These are phyloP conservation scores for Poeciliopsis occidentalis DNA, from an alignment of 2,113 vertebrate genomes.

Conservation along the genomic window DNA sequence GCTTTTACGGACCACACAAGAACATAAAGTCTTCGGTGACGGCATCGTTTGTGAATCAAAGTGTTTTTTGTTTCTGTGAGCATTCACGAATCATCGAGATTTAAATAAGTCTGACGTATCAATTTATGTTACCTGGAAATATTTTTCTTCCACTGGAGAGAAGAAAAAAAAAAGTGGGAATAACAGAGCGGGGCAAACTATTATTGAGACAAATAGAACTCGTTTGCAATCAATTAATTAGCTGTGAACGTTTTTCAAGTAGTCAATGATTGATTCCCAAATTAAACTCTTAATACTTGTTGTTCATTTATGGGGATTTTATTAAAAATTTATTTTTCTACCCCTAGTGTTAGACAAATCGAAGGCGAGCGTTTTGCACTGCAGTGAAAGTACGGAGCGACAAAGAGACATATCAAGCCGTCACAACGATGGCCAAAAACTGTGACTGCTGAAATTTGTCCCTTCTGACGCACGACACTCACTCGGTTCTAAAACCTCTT, in stretches of 20 bases:
- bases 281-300: background rate
- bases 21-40: background rate
- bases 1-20: background rate
- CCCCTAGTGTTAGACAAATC: background rate
- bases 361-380: too few species aligned
- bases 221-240: too few species aligned
- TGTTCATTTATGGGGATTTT: too few species aligned
- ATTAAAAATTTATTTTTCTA: background rate
- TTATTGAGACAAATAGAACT: too few species aligned
- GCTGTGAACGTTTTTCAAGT: background rate
- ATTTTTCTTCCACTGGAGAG: slow-evolving; percentile 19
- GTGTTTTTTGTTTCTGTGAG: background rate
- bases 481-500: too few species aligned
- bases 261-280: background rate
- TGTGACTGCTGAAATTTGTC: too few species aligned
- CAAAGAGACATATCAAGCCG: too few species aligned
- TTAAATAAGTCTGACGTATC: background rate
- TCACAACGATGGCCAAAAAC: too few species aligned
- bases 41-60: background rate
- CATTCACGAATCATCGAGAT: background rate
- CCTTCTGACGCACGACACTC: too few species aligned
- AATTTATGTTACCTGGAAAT: slow-evolving; percentile 17
- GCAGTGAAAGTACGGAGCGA: too few species aligned
- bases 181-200: background rate
- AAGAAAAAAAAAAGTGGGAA: background rate